Evolutionary conservation across 1,140 invertebrate species (phyloP).

Genomic region (Pollicipes pollicipes): DNA sequence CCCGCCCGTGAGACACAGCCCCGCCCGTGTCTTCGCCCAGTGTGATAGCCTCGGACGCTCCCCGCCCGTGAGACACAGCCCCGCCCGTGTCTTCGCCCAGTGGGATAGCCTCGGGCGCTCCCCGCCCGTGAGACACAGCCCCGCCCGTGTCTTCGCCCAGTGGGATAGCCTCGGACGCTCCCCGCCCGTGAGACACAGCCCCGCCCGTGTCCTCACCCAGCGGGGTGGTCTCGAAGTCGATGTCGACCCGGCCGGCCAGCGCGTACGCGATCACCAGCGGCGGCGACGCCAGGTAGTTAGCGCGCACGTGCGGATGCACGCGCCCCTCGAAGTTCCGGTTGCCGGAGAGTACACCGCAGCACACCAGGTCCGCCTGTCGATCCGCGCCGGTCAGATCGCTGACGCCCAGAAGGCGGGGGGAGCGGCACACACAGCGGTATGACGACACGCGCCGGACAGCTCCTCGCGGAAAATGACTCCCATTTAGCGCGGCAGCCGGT

Average conservation of each 20-base stretch:
- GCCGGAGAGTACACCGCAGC: constrained; percentile 50
- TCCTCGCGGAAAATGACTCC: too few species aligned
- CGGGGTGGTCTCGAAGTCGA: constrained; percentile 38
- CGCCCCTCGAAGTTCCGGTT: constrained; percentile 39
- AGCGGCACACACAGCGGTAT: constrained; percentile 30
- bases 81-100: too few species aligned
- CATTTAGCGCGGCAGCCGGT: too few species aligned
- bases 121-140: too few species aligned
- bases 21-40: too few species aligned
- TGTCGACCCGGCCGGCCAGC: constrained; percentile 34
- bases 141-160: too few species aligned
- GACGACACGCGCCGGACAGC: constrained; percentile 39
- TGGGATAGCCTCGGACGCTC: too few species aligned
- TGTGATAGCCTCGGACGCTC: too few species aligned
- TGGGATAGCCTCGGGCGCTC: too few species aligned
- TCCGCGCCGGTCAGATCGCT: constrained; percentile 33
- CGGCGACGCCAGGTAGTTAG: constrained; percentile 38
- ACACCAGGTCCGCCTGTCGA: constrained; percentile 66
- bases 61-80: too few species aligned
- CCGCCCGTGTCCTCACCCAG: constrained; percentile 23
- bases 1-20: too few species aligned
- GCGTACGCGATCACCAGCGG: constrained; percentile 39
- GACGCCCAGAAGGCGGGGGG: constrained; percentile 29
- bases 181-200: neutral
- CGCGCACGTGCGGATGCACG: constrained; percentile 34